These are phyloP conservation scores for Leptinotarsa tumamoca DNA, from an alignment of 2,888 invertebrate genomes.

Conservation along the genomic window DNA sequence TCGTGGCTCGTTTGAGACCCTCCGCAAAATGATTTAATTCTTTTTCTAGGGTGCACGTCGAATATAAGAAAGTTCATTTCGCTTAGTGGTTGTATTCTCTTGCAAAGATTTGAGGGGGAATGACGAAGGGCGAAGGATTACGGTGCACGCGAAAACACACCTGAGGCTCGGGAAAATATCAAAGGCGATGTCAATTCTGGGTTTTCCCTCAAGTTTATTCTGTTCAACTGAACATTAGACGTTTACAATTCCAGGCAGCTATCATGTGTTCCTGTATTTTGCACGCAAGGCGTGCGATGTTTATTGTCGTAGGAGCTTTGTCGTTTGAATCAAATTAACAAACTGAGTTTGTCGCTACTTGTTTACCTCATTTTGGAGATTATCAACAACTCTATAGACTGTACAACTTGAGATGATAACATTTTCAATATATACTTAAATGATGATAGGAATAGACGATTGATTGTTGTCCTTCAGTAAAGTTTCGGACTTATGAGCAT, in stretches of 20 bases:
- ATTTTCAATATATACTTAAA: too few relatives aligned
- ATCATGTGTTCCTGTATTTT: neutral
- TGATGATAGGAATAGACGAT: too few relatives aligned
- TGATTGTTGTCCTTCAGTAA: too few relatives aligned
- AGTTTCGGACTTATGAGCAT: too few relatives aligned
- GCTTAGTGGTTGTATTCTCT: constrained; percentile 38
- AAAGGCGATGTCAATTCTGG: neutral
- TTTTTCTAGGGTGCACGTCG: constrained; percentile 29
- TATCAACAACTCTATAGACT: too few relatives aligned
- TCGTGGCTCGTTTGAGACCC: constrained; percentile 35
- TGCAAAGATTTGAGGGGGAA: constrained; percentile 30
- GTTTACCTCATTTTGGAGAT: too few relatives aligned
- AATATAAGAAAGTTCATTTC: constrained; percentile 39
- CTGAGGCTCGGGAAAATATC: constrained; percentile 17
- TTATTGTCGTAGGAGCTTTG: too few relatives aligned
- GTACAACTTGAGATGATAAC: too few relatives aligned
- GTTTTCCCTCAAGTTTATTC: neutral
- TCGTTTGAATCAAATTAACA: too few relatives aligned
- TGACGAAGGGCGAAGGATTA: neutral
- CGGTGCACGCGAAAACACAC: constrained; percentile 14
- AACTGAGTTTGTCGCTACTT: too few relatives aligned
- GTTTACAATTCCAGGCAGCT: neutral
- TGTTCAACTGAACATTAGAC: neutral
- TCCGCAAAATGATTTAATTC: constrained; percentile 41
- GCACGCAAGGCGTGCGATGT: neutral